Base-by-base conservation (phyloP, 2,113 vertebrate genomes). In the Anhinga rufa region DNA sequence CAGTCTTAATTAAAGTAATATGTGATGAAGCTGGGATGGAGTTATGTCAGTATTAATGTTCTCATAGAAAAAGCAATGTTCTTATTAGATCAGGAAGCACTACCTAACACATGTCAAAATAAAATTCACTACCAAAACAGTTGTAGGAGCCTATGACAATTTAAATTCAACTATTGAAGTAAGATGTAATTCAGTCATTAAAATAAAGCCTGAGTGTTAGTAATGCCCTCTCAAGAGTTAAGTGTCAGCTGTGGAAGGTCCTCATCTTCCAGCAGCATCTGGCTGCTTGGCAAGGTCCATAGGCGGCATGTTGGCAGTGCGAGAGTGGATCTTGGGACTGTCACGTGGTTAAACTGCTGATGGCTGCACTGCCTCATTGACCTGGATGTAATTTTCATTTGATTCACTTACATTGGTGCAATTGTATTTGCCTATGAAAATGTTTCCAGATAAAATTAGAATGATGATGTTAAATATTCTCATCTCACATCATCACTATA, bases 271-370 rank as follows among this genome's bases (percentile, higher is more conserved):
- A 84, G 64, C 34, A 95, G 72, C 71, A 66, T 58, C 86, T 95
- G 94, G 75, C 55, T 93, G 46, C 79, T 93, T 95, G 95, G 95
- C 93, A 94, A 84, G 44, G 68, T 70, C 75, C 5, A 5, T 58
- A 76, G 80, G 54, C 4, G 40, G 79, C 57, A 17, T 64, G 77
- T 16, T 88, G 69, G 48, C 76, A 93, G 22, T 1, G 7, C 22
- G 62, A 61, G 42, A 55, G 69, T 7, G 19, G 54, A 72, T 54
- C 66, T 12, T 70, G 85, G 70, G 88, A 88, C 54, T 54, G 34
- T 32, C 51, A 58, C 49, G 15, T 57, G 31, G 42, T 65, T 79
- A 60, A 81, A 92, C 26, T 81, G 78, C 71, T 88, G 26, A 92
- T 66, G 46, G n/a, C 54, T 93, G 12, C 42, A 86, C 55, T 95